Base-by-base conservation (phyloP, 2,797 vertebrate genomes). In the Notamacropus eugenii region DNA sequence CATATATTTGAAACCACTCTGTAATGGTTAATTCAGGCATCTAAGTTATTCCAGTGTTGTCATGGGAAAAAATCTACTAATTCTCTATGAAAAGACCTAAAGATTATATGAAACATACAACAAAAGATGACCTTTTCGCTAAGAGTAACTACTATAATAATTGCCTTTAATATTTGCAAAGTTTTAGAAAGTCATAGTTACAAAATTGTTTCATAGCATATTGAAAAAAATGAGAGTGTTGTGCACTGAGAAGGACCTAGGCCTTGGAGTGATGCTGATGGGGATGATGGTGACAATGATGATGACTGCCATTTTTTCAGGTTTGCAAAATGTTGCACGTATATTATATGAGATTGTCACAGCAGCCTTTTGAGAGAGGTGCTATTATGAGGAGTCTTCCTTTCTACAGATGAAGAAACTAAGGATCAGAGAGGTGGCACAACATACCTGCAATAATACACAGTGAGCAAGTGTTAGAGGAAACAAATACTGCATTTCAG, bases 391-490 rank as follows among this genome's bases (percentile, higher is more conserved):
- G 9, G 40, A n/a, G 11, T 27, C 24, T 10, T 27, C 57, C 1
- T 8, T 14, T 91, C 92, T 29, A 46, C 29, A 52, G n/a, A n/a
- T 9, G 28, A 46, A 55, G 28, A 52, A 28, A 82, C 19, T 56
- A 40, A 46, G 40, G 13, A 9, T 22, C 3, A 34, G 9, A 52
- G 55, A 13, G 52, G 31, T 27, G 55, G 55, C 57, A 13, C 5
- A 10, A 0, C 2, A 59, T n/a, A 54, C 14, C 5, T 87, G 13
- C n/a, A 13, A 8, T n/a, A 6, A 13, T 9, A 8, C 0, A 27
- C 27, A 28, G 90, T 56, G 50, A 5, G 4, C 13, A 74, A 74
- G 1, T 74, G 22, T 40, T 40, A 0, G 16, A 40, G n/a, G 16
- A 0, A 40, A 40, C 16, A 46, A 24, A 27, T 82, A 46, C 40